phyloP scores from a whole-genome alignment of 2,797 vertebrate genomes.

The Enteromius trimaculatus region DNA sequence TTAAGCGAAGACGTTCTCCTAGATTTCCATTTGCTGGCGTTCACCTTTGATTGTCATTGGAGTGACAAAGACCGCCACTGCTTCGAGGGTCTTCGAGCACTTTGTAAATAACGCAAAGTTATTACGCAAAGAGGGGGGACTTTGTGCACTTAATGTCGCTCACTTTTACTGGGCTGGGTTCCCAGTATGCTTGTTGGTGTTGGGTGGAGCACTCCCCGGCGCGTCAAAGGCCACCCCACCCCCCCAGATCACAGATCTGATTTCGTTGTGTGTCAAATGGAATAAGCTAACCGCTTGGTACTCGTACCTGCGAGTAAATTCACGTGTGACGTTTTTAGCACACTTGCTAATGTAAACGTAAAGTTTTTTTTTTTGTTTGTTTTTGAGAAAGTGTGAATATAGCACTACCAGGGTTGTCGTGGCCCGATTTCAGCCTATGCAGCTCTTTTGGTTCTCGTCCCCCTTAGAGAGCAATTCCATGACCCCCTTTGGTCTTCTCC shows the following conservation, averaged over 20 bases:
- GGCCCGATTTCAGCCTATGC: conserved; percentile 45
- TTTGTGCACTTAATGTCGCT: conserved; percentile 66
- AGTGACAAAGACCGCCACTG: conserved; percentile 20
- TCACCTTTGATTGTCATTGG: conserved; percentile 50
- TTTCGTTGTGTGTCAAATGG: conserved; percentile 31
- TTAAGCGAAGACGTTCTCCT: conserved; percentile 22
- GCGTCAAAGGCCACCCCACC: conserved; percentile 26
- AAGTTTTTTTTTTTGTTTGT: background rate
- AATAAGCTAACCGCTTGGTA: conserved; percentile 73
- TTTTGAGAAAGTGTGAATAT: conserved; percentile 26
- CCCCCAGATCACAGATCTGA: conserved; percentile 16
- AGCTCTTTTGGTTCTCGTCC: conserved; percentile 35
- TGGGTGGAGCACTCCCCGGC: conserved; percentile 53
- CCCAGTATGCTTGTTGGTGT: conserved; percentile 70
- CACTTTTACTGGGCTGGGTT: conserved; percentile 78
- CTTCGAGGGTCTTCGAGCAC: conserved; percentile 53
- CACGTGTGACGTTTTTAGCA: conserved; percentile 12
- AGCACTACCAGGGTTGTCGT: conserved; percentile 30
- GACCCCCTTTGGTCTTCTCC: background rate
- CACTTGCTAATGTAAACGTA: conserved; percentile 1
- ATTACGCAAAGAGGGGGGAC: conserved; percentile 39
- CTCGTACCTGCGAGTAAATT: conserved; percentile 48
- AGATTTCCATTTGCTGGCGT: conserved; percentile 48
- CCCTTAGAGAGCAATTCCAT: background rate
- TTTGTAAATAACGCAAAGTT: conserved; percentile 59